Evolutionary conservation across 1,140 invertebrate genomes (phyloP).

Genomic region (Nasonia giraulti): DNA sequence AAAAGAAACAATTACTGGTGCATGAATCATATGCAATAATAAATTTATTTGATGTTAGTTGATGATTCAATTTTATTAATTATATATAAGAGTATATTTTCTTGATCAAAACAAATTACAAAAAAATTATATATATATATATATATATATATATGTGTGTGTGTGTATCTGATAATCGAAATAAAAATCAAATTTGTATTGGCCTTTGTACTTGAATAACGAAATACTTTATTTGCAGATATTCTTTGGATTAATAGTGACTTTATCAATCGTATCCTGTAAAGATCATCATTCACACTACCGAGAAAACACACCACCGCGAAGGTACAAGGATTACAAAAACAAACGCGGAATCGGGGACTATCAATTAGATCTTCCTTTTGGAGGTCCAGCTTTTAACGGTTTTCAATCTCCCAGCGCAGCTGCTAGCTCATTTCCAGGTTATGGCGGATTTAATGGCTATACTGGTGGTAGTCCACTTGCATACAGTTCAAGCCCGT

Average conservation of each 20-base stretch:
- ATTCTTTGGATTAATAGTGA: constrained; percentile 57
- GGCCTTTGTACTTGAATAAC: not conserved
- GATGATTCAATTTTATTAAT: not conserved
- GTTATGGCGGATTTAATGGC: constrained; percentile 55
- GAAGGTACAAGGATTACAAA: constrained; percentile 54
- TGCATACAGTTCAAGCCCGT: constrained; percentile 36
- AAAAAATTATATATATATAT: too few species aligned
- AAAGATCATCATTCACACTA: constrained; percentile 51
- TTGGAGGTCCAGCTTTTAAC: constrained; percentile 52
- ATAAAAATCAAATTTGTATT: too few species aligned
- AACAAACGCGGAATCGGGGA: constrained; percentile 68
- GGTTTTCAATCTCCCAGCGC: constrained; percentile 35
- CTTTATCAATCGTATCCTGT: constrained; percentile 55
- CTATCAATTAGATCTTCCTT: constrained; percentile 57
- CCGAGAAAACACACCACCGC: constrained; percentile 8
- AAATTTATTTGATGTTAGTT: not conserved
- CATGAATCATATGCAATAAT: not conserved
- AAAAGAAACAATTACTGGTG: not conserved
- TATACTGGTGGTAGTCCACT: constrained; percentile 29
- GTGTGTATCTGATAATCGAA: too few species aligned
- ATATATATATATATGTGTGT: too few species aligned
- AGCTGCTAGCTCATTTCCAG: constrained; percentile 9
- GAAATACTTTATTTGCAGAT: constrained; percentile 57
- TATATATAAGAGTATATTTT: not conserved
- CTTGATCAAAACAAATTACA: too few species aligned